Conservation (phyloP, 1,140 invertebrate species). For the Ridgeia piscesae region DNA sequence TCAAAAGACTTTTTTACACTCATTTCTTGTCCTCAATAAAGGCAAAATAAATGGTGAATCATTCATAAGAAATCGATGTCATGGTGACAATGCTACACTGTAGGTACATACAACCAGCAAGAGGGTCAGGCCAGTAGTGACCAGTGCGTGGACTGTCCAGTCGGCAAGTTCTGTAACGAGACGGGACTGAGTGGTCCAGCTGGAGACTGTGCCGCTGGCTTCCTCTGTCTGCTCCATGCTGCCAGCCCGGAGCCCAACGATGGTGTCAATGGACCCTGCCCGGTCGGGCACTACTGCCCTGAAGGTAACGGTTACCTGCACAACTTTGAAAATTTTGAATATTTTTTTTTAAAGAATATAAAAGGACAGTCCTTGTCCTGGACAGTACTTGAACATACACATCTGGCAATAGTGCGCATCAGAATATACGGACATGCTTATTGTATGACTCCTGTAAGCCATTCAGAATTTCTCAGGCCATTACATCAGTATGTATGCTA, state of each 20-base stretch:
- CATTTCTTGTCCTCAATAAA: no score
- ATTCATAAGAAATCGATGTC: background rate
- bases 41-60: no score
- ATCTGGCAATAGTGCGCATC: no score
- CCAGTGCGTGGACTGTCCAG: conserved; percentile 44
- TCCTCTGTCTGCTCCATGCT: conserved; percentile 47
- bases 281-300: conserved; percentile 48
- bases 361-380: no score
- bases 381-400: background rate
- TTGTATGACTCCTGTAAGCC: background rate
- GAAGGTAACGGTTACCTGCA: conserved; percentile 35
- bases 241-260: conserved; percentile 43
- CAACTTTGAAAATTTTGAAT: background rate
- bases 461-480: background rate
- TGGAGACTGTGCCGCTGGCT: conserved; percentile 47
- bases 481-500: background rate
- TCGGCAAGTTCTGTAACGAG: conserved; percentile 46
- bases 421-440: no score
- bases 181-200: conserved; percentile 39
- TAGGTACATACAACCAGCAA: conserved; percentile 46
- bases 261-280: conserved; percentile 49
- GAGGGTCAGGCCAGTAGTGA: background rate
- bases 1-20: no score
- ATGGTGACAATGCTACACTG: conserved; percentile 18
- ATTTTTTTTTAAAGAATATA: background rate